phyloP scores from a whole-genome alignment of 2,797 vertebrate species.

The Poecilia velifera region DNA sequence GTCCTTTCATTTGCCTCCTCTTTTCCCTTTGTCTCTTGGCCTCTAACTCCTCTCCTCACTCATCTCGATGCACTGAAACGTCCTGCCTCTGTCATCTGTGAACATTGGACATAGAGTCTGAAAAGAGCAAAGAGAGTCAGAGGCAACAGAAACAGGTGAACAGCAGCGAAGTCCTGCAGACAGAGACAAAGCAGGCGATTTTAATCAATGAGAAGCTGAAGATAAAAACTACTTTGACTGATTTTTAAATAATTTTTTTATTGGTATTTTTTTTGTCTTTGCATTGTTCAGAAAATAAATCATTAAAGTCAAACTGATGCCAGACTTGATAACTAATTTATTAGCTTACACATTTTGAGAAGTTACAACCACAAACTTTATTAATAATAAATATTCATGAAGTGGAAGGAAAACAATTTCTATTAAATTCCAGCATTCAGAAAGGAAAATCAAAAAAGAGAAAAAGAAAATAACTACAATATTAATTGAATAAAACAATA shows the following conservation, averaged over 20 bases:
- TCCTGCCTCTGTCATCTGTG: constrained; percentile 27
- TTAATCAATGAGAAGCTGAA: not conserved
- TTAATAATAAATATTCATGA: not conserved
- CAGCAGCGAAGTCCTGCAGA: not conserved
- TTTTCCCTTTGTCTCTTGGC: constrained; percentile 28
- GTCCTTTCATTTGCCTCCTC: constrained; percentile 42
- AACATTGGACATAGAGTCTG: constrained; percentile 5
- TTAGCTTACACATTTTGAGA: not conserved
- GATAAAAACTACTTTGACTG: not conserved
- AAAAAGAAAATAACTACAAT: not conserved
- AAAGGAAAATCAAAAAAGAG: not conserved
- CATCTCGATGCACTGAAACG: constrained; percentile 22
- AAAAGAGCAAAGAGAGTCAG: constrained; percentile 22
- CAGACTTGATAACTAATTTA: not conserved
- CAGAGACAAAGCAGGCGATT: not conserved
- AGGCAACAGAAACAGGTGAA: constrained; percentile 2
- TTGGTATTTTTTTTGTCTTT: not conserved
- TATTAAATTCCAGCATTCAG: not conserved
- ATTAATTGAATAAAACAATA: not conserved
- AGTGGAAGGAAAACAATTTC: not conserved
- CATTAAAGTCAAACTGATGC: not conserved
- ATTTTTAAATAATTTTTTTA: not conserved
- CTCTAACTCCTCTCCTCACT: constrained; percentile 37
- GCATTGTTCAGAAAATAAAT: not conserved
- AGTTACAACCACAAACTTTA: not conserved